These are phyloP conservation scores for Meandrusa payeni DNA, from an alignment of 2,888 invertebrate genomes.

Conservation along the genomic window DNA sequence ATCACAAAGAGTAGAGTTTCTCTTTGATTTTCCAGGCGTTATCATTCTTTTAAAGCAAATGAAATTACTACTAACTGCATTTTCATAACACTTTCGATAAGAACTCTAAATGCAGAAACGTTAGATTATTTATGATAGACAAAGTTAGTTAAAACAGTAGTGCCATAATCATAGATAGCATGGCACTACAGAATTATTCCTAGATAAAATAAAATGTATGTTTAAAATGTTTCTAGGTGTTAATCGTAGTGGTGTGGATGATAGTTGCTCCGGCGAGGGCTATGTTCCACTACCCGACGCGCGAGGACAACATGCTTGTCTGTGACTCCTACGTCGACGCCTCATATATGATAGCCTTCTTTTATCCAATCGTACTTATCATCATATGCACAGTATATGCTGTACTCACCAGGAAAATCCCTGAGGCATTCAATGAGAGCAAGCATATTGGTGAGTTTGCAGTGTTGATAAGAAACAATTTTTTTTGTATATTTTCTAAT, in stretches of 20 bases:
- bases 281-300: constrained; percentile 93
- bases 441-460: constrained; percentile 94
- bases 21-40: too few species aligned
- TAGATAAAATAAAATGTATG: neutral
- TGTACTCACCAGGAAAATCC: constrained; percentile 96
- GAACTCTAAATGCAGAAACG: too few species aligned
- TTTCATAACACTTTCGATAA: too few species aligned
- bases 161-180: too few species aligned
- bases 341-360: constrained; percentile 96
- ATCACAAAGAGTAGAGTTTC: too few species aligned
- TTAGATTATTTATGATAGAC: too few species aligned
- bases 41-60: too few species aligned
- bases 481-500: too few species aligned
- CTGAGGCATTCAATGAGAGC: constrained; percentile 99
- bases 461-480: too few species aligned
- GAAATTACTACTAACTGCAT: too few species aligned
- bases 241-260: constrained; percentile 96
- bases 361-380: constrained; percentile 94
- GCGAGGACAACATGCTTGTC: constrained; percentile 95
- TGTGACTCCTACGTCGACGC: constrained; percentile 96
- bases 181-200: too few species aligned
- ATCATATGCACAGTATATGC: constrained; percentile 97
- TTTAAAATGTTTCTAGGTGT: constrained; percentile 78
- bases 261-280: constrained; percentile 93
- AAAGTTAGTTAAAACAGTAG: too few species aligned